A percentile compares a stretch with the other conserved stretches of the same genome.
Evolutionary conservation across 2,797 vertebrate species (phyloP).

Genomic region (Pangasius larnaudii): DNA sequence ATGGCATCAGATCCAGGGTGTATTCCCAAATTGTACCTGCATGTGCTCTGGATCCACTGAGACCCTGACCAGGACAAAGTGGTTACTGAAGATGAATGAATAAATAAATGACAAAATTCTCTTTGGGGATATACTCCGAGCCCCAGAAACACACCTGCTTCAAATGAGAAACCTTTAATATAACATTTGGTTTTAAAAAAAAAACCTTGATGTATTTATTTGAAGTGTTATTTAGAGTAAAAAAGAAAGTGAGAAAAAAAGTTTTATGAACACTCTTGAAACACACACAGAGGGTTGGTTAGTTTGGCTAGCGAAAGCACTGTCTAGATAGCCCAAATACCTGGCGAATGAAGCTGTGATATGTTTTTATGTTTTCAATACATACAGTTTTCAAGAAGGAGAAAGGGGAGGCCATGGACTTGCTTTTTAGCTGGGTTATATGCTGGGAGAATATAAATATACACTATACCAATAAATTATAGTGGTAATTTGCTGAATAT

Average conservation of each 20-base stretch:
- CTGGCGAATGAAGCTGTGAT: not conserved
- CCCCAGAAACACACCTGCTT: not conserved
- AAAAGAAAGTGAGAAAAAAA: not conserved
- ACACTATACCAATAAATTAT: too few species aligned
- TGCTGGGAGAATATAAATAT: too few species aligned
- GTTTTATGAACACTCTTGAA: not conserved
- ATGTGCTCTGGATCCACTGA: too few species aligned
- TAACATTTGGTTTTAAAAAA: not conserved
- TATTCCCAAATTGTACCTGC: not conserved
- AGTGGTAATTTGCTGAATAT: too few species aligned
- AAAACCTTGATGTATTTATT: not conserved
- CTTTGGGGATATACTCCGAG: too few species aligned
- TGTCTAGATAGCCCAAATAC: not conserved
- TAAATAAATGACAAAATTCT: too few species aligned
- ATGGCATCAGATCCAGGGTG: not conserved
- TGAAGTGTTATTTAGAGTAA: not conserved
- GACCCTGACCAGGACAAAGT: too few species aligned
- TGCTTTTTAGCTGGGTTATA: too few species aligned
- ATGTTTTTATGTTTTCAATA: not conserved
- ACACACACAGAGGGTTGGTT: not conserved
- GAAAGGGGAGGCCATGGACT: too few species aligned
- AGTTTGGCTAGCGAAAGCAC: not conserved
- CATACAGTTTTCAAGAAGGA: not conserved
- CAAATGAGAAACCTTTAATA: not conserved
- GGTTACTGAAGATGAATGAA: too few species aligned